phyloP scores from a whole-genome alignment of 1,140 invertebrate species.

The Drosophila guanche region DNA sequence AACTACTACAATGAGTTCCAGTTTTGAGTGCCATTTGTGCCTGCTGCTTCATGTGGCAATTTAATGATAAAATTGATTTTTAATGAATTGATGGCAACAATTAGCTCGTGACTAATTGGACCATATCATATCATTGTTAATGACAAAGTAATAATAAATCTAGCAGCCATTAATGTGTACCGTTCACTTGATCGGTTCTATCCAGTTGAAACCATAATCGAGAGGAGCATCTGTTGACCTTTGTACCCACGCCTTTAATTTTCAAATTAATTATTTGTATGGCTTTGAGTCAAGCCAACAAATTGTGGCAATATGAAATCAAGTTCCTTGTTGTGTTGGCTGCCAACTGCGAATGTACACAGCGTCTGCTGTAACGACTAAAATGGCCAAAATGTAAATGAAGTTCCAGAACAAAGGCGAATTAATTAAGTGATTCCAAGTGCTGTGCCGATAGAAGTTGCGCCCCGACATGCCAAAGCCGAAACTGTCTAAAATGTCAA shows the following conservation, averaged over 20 bases:
- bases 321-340: background rate
- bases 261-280: too few species aligned
- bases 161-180: background rate
- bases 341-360: slow-evolving; percentile 4
- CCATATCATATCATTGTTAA: slow-evolving; percentile 12
- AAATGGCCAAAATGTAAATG: slow-evolving; percentile 46
- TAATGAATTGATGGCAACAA: slow-evolving; percentile 55
- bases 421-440: slow-evolving; percentile 49
- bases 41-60: background rate
- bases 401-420: slow-evolving; percentile 36
- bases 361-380: too few species aligned
- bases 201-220: too few species aligned
- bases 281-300: too few species aligned
- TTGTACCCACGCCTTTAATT: too few species aligned
- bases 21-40: too few species aligned
- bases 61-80: slow-evolving; percentile 56
- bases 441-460: background rate
- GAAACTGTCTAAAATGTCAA: slow-evolving; percentile 46
- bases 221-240: too few species aligned
- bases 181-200: too few species aligned
- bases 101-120: slow-evolving; percentile 34
- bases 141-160: slow-evolving; percentile 1
- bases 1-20: too few species aligned
- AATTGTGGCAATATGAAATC: too few species aligned
- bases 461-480: too few species aligned